Evolutionary conservation across 2,797 vertebrate species (phyloP).

Genomic region (Hydrocynus forskahlii): DNA sequence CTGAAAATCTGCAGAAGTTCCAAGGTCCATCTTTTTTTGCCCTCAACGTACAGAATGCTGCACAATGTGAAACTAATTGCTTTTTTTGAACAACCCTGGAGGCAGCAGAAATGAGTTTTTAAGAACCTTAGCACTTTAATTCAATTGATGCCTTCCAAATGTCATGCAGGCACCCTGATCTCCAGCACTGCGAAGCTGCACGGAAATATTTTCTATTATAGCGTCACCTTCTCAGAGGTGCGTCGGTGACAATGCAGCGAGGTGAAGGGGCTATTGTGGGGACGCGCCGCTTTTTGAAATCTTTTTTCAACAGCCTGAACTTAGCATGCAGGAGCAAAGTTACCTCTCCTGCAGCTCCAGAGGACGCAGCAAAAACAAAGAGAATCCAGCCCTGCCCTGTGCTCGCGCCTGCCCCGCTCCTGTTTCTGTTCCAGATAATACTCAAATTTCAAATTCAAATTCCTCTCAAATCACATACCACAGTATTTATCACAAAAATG

Average conservation of each 20-base stretch:
- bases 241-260: constrained; percentile 59
- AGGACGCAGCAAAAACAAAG: constrained; percentile 6
- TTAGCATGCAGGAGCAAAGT: constrained; percentile 19
- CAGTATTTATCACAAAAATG: no score
- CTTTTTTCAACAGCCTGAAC: not conserved
- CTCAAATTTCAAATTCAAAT: not conserved
- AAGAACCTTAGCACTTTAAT: constrained; percentile 69
- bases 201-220: constrained; percentile 65
- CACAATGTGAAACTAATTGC: constrained; percentile 65
- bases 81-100: constrained; percentile 64
- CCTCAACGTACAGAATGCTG: constrained; percentile 41
- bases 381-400: not conserved
- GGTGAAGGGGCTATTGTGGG: constrained; percentile 21
- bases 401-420: not conserved
- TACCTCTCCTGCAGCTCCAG: not conserved
- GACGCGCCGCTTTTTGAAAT: constrained; percentile 6
- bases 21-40: constrained; percentile 62
- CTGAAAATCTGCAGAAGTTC: constrained; percentile 8
- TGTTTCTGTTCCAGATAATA: not conserved
- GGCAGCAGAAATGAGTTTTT: constrained; percentile 66
- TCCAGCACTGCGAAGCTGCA: constrained; percentile 58
- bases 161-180: constrained; percentile 64
- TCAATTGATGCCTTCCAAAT: constrained; percentile 70
- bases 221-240: constrained; percentile 45
- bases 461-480: not conserved